Evolutionary conservation across 1,140 invertebrate genomes (phyloP).

Genomic region (Ceratoteleas bidentatus): DNA sequence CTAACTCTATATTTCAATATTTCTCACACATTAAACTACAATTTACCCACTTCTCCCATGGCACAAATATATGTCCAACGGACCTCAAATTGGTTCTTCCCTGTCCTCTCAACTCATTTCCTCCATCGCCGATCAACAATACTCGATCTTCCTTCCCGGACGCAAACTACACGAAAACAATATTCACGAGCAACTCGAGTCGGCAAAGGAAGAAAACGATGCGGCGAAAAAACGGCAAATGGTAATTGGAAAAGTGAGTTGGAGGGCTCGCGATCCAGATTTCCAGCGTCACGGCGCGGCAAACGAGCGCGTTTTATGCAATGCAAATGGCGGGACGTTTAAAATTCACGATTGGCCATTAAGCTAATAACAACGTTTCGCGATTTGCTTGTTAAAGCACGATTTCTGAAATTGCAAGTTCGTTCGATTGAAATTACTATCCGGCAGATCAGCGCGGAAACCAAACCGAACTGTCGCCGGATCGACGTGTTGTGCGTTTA

Average conservation of each 20-base stretch:
- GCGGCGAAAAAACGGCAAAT: too few species aligned
- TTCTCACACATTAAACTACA: too few species aligned
- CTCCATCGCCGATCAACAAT: too few species aligned
- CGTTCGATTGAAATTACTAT: conserved; percentile 14
- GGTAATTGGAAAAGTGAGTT: conserved; percentile 1
- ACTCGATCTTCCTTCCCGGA: too few species aligned
- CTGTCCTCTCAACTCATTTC: too few species aligned
- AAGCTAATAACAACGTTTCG: conserved; percentile 23
- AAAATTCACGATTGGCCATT: conserved; percentile 19
- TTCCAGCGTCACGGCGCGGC: not conserved
- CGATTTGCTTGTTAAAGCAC: conserved; percentile 39
- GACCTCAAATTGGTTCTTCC: too few species aligned
- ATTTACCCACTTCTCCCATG: too few species aligned
- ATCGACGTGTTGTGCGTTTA: conserved; percentile 28
- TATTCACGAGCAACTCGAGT: too few species aligned
- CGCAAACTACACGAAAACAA: too few species aligned
- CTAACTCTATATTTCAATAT: too few species aligned
- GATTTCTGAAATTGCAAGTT: conserved; percentile 35
- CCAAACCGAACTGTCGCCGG: conserved; percentile 11
- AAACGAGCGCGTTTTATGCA: conserved; percentile 13
- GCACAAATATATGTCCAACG: too few species aligned
- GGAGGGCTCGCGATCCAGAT: conserved; percentile 3
- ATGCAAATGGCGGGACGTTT: conserved; percentile 14
- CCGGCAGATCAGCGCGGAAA: conserved; percentile 5
- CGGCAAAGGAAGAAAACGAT: too few species aligned